Evolutionary conservation across 1,140 invertebrate species (phyloP), one percentile per base, ranked within the genome.

Genomic region (Tetranychus urticae): DNA sequence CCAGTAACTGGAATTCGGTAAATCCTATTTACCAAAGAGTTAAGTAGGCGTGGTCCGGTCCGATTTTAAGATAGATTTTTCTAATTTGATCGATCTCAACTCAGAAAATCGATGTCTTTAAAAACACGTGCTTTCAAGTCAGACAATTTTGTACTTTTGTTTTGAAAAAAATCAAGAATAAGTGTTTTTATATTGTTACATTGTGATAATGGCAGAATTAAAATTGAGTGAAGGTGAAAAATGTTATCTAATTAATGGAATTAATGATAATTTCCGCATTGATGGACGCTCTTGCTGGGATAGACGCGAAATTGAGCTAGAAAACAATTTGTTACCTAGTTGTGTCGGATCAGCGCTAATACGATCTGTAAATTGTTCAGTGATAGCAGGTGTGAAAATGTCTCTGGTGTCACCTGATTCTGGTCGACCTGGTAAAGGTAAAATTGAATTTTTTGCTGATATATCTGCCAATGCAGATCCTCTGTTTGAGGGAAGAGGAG

Each of bases 381-480:
- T 96, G 59, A 74, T 96, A 37, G 88, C 92, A 54, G 87, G 86
- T 46, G 81, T 94, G 0, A 96, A 94, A 78, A 81, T 88, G 62
- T 90, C 96, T 75, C 79, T 94, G 60, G 88, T 88, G 71, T 73
- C 76, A 56, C 88, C 88, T 37, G 75, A 23, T 33, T 74, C 64
- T 76, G 80, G n/a, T 78, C 84, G 12, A 80, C 77, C 61, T 85
- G 86, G 3, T 74, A 81, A 47, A 77, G 91, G 91, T 63, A 85
- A 86, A 76, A 72, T 97, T 34, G 87, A 94, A 70, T 94, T 96
- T 73, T 91, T 91, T 77, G 86, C 94, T 35, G 65, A 61, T 76
- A 77, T 61, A 65, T 89, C 86, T 71, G 88, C 89, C 5, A 93
- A 91, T 80, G 91, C 91, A 6, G 86, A 86, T n/a, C 87, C 88